Evolutionary conservation across 1,140 invertebrate species (phyloP).

Genomic region (Drosophila melanica): DNA sequence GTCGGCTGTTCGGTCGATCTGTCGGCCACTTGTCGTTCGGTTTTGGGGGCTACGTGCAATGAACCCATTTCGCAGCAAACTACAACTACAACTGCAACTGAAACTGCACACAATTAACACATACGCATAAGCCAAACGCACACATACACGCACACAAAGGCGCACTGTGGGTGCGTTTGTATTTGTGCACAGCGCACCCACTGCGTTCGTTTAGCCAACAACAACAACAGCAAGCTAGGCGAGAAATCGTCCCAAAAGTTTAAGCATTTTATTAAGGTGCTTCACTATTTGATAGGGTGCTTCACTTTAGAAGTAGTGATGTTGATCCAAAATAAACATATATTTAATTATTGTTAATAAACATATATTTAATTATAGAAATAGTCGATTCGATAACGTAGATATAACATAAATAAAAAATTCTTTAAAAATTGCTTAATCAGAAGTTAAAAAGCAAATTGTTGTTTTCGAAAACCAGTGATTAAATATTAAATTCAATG

Average conservation of each 20-base stretch:
- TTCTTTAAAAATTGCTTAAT: too few species aligned
- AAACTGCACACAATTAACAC: slow-evolving; percentile 46
- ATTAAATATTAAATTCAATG: too few species aligned
- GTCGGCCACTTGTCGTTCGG: slow-evolving; percentile 49
- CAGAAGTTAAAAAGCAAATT: too few species aligned
- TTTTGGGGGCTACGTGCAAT: slow-evolving; percentile 72
- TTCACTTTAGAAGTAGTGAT: not conserved
- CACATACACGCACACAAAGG: not conserved
- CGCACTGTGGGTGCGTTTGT: slow-evolving; percentile 14
- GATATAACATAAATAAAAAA: too few species aligned
- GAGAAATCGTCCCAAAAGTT: slow-evolving; percentile 32
- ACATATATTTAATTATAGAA: too few species aligned
- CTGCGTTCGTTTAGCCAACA: slow-evolving; percentile 23
- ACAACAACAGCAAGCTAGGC: slow-evolving; percentile 26
- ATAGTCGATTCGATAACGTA: too few species aligned
- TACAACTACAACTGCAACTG: slow-evolving; percentile 56
- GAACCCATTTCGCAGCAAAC: slow-evolving; percentile 53
- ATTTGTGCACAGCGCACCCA: slow-evolving; percentile 41
- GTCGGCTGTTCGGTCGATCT: slow-evolving; percentile 38
- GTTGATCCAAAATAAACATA: too few species aligned
- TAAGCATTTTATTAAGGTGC: slow-evolving; percentile 3
- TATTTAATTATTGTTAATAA: too few species aligned
- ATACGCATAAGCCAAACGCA: slow-evolving; percentile 3
- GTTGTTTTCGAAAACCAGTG: too few species aligned
- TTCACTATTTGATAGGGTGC: not conserved